phyloP scores from a whole-genome alignment of 2,888 invertebrate species.

The Phytoseiulus persimilis region DNA sequence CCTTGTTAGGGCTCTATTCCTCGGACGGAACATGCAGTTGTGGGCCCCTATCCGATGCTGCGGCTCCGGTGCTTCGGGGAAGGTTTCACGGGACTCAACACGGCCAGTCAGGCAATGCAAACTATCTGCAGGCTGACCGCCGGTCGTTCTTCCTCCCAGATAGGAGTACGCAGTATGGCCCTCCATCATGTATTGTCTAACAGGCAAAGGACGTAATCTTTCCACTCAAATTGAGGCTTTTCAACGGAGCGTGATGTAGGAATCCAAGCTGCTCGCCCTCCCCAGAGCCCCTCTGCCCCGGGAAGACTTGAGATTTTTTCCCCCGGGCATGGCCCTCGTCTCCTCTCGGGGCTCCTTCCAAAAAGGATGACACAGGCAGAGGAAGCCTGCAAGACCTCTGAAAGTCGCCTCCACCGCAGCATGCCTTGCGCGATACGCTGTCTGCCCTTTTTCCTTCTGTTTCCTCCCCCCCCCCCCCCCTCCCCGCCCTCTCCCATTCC shows the following conservation, averaged over 20 bases:
- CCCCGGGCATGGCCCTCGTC: neutral
- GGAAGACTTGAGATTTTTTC: neutral
- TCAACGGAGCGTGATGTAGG: neutral
- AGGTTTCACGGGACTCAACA: neutral
- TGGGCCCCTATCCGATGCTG: neutral
- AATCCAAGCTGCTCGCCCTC: neutral
- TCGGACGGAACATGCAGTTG: neutral
- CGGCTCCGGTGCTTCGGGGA: neutral
- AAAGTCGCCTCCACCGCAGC: neutral
- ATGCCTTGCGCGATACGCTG: neutral
- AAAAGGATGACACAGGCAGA: neutral
- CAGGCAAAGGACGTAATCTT: neutral
- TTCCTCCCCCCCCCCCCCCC: neutral
- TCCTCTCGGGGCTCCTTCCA: neutral
- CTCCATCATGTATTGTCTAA: constrained; percentile 5
- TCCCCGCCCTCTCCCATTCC: neutral
- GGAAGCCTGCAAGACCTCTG: neutral
- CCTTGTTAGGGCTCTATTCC: neutral
- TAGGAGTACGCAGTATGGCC: neutral
- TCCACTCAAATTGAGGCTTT: constrained; percentile 5
- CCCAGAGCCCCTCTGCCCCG: neutral
- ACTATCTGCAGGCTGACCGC: neutral
- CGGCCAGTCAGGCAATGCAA: neutral
- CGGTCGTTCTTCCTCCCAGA: neutral
- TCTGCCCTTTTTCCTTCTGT: too few relatives aligned